Base-by-base conservation (phyloP, 2,888 invertebrate species). In the Drosophila mimetica region DNA sequence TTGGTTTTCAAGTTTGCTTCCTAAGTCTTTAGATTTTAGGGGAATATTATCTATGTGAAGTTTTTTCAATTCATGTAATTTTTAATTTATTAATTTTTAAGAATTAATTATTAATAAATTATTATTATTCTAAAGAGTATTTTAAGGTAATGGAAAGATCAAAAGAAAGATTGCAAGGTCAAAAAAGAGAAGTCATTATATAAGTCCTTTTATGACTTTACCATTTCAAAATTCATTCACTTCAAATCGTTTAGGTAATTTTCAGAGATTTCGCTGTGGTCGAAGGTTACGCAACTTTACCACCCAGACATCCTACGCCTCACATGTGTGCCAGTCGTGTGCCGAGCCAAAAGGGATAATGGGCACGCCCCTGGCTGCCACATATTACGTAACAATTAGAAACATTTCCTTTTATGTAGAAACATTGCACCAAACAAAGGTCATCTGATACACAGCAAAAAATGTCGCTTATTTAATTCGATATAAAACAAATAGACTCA, bases 251-350 rank as follows among this genome's bases (percentile, higher is more conserved):
- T 60, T 46, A 37, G 5, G 34, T 20, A 55, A 60, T 46, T 46
- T 18, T 6, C n/a, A 34, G 37, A 9, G 8, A 9, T 11, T 39
- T 30, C 14, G 18, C 28, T 20, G 51, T 32, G 14, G 14, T 16
- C 20, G 57, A 59, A 59, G 59, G 59, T 34, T 44, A 28, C 20
- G 50, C 9, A 16, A 5, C 22, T 14, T 11, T 25, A 28, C 44
- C 57, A 57, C 28, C 57, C 60, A 60, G 36, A 36, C 22, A 36
- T 42, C 20, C 20, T 55, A 0, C 11, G 5, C 16, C 22, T 11
- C 36, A 64, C 63, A 64, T 51, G 44, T 61, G 64, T 32, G 22
- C 5, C 13, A 28, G 64, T 44, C 64, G 64, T 61, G 64, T 64
- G 64, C 44, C 64, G 13, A n/a, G 32, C 36, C 36, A 51, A 51